Evolutionary conservation across 2,797 vertebrate genomes (phyloP).

Genomic region (Megalops cyprinoides): DNA sequence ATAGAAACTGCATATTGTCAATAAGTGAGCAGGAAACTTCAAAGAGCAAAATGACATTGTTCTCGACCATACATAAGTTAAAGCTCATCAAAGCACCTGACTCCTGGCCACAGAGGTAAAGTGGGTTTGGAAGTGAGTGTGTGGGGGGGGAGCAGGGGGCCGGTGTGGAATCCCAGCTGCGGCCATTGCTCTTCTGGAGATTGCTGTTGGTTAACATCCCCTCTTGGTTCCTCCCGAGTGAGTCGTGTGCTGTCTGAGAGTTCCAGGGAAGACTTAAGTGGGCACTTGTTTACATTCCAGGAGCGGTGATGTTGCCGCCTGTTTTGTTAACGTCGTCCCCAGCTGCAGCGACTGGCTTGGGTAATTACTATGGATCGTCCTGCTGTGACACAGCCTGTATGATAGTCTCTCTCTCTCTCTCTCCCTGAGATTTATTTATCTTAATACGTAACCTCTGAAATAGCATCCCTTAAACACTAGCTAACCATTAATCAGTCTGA

Average conservation of each 20-base stretch:
- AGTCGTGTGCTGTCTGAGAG: conserved; percentile 24
- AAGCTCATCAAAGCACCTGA: background rate
- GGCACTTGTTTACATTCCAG: conserved; percentile 58
- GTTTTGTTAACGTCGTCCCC: conserved; percentile 52
- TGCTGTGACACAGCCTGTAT: conserved; percentile 53
- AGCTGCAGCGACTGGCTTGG: conserved; percentile 54
- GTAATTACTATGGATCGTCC: conserved; percentile 61
- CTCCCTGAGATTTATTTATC: conserved; percentile 58
- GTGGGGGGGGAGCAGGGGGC: too few relatives aligned
- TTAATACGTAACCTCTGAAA: conserved; percentile 55
- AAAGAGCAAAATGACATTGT: too few relatives aligned
- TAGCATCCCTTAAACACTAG: conserved; percentile 50
- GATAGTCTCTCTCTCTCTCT: conserved; percentile 55
- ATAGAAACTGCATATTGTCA: too few relatives aligned
- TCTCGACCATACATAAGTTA: too few relatives aligned
- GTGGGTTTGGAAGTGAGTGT: background rate
- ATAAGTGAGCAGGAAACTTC: too few relatives aligned
- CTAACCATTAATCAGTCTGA: conserved; percentile 44
- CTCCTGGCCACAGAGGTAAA: background rate
- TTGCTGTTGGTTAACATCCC: conserved; percentile 30
- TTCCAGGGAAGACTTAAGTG: conserved; percentile 46
- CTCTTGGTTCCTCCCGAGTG: conserved; percentile 22
- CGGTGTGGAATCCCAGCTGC: too few relatives aligned
- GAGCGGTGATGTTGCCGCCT: conserved; percentile 47
- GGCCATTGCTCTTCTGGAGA: conserved; percentile 10